phyloP scores from a whole-genome alignment of 37 sponge, comb jelly and placozoan genomes.

The Diacarnus erythraeanus region DNA sequence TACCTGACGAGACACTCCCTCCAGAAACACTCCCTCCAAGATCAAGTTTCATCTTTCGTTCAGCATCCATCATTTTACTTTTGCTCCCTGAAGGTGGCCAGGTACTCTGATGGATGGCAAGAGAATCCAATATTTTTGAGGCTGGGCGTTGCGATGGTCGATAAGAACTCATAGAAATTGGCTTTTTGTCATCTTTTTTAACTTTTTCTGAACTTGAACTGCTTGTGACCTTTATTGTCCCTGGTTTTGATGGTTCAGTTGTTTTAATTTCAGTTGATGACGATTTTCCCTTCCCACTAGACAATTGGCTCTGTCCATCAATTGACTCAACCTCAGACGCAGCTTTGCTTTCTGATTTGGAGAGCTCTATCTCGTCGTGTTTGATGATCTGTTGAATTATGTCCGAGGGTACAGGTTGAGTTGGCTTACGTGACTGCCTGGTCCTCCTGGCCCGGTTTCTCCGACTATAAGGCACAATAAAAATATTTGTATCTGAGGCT shows the following conservation, averaged over 20 bases:
- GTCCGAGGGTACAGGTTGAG: slow-evolving; percentile 66
- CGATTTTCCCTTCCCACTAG: not conserved
- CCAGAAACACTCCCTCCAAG: not conserved
- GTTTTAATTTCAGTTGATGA: not conserved
- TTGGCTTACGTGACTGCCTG: slow-evolving; percentile 53
- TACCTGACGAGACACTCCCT: too few species aligned
- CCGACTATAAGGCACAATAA: slow-evolving; percentile 18
- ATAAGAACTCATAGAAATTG: slow-evolving; percentile 15
- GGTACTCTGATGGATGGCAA: not conserved
- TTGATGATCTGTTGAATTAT: slow-evolving; percentile 24
- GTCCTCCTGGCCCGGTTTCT: slow-evolving; percentile 33
- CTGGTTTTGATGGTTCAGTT: not conserved
- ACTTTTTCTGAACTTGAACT: not conserved
- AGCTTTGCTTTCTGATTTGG: not conserved
- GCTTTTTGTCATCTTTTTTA: not conserved
- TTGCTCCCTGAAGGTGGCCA: not conserved
- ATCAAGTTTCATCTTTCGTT: not conserved
- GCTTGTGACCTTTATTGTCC: not conserved
- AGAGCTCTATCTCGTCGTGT: slow-evolving; percentile 1
- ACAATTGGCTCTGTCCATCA: not conserved
- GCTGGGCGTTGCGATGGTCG: slow-evolving; percentile 43
- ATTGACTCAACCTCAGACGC: not conserved
- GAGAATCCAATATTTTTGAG: not conserved
- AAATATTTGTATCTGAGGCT: not conserved
- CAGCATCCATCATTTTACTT: not conserved